phyloP scores from a whole-genome alignment of 2,888 invertebrate genomes.

The Tenthredo notha region DNA sequence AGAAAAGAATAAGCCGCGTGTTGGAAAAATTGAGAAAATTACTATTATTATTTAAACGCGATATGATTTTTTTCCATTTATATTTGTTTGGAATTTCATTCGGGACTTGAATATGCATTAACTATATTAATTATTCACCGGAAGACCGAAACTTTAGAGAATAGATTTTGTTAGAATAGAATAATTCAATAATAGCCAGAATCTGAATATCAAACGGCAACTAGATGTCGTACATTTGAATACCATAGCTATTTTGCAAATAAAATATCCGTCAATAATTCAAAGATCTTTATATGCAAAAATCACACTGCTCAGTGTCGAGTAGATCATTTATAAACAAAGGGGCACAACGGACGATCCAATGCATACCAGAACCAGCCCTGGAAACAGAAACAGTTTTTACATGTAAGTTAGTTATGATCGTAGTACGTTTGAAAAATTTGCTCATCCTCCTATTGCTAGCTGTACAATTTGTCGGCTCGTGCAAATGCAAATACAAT shows the following conservation, averaged over 20 bases:
- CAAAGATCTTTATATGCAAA: constrained; percentile 48
- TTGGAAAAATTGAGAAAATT: background rate
- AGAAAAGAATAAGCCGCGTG: background rate
- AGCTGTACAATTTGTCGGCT: constrained; percentile 43
- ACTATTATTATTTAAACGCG: background rate
- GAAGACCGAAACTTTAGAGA: background rate
- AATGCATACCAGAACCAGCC: constrained; percentile 72
- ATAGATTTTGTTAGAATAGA: constrained; percentile 25
- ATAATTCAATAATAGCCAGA: constrained; percentile 23
- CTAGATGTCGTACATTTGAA: constrained; percentile 42
- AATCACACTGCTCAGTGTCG: constrained; percentile 55
- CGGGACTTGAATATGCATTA: background rate
- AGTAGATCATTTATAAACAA: constrained; percentile 57
- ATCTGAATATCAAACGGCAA: constrained; percentile 30
- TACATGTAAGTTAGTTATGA: constrained; percentile 56
- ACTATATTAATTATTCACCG: background rate
- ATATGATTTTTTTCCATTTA: background rate
- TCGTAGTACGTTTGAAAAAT: constrained; percentile 36
- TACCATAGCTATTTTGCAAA: constrained; percentile 48
- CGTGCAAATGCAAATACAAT: constrained; percentile 48
- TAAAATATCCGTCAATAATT: constrained; percentile 45
- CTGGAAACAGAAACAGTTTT: constrained; percentile 72
- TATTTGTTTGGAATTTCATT: background rate
- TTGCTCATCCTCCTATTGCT: constrained; percentile 40
- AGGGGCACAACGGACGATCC: constrained; percentile 66